Percentiles rank a stretch among this genome's conserved stretches.
Evolutionary conservation across 1,140 invertebrate species (phyloP).

Genomic region (Ridgeia piscesae): DNA sequence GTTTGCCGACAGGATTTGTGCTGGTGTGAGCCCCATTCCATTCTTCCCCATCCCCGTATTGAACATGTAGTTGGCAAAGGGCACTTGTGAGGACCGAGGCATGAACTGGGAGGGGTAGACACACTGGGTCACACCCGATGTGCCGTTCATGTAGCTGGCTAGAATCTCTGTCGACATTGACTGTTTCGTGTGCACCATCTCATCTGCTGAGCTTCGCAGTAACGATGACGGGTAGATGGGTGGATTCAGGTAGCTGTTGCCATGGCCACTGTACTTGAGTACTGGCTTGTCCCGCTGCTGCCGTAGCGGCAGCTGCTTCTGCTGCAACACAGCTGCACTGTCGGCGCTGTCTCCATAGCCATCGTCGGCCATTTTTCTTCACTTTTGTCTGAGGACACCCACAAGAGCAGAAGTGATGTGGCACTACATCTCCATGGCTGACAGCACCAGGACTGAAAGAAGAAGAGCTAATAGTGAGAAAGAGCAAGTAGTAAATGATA

Average conservation of each 20-base stretch:
- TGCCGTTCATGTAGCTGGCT: neutral
- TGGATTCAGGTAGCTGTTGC: neutral
- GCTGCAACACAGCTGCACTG: neutral
- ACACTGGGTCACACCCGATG: neutral
- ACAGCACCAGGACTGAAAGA: neutral
- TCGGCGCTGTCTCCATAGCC: constrained; percentile 41
- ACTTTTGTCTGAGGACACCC: neutral
- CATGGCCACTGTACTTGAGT: constrained; percentile 45
- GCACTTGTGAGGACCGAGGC: neutral
- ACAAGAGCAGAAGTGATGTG: constrained; percentile 24
- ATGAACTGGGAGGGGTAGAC: neutral
- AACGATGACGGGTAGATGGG: neutral
- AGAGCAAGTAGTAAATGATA: neutral
- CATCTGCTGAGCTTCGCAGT: neutral
- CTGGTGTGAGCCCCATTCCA: constrained; percentile 14
- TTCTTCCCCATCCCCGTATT: neutral
- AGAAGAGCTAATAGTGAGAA: too few relatives aligned
- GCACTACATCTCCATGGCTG: constrained; percentile 5
- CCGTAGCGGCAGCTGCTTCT: constrained; percentile 49
- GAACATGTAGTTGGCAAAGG: constrained; percentile 7
- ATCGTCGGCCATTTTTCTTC: constrained; percentile 41
- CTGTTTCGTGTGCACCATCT: neutral
- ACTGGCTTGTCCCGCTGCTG: constrained; percentile 47
- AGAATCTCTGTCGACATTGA: neutral
- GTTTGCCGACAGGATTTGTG: constrained; percentile 25